Percentiles rank a stretch among this genome's conserved stretches.
Evolutionary conservation across 2,113 vertebrate species (phyloP).

Genomic region (Tetrax tetrax): DNA sequence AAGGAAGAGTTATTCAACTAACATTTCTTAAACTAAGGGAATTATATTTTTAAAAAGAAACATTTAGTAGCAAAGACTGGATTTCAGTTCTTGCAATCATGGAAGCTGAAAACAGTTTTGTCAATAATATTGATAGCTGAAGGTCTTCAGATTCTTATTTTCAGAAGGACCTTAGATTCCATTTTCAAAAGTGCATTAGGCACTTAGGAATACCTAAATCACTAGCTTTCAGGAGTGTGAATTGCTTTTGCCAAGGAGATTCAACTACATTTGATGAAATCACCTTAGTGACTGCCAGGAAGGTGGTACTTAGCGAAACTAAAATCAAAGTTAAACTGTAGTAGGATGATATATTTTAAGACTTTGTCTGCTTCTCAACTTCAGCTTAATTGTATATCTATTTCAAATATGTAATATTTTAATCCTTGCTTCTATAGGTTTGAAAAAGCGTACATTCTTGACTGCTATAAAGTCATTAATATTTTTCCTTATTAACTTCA

Average conservation of each 20-base stretch:
- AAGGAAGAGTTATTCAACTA: background rate
- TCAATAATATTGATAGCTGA: background rate
- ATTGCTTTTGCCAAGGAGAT: background rate
- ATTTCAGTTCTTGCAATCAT: background rate
- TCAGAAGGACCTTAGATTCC: background rate
- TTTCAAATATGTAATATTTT: background rate
- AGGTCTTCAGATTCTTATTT: background rate
- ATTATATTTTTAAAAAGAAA: background rate
- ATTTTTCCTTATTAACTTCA: background rate
- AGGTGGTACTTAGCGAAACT: background rate
- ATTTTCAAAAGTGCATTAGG: background rate
- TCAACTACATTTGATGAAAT: background rate
- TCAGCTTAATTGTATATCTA: background rate
- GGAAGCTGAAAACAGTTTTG: background rate
- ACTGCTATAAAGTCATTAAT: background rate
- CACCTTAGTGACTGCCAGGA: background rate
- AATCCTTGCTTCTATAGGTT: background rate
- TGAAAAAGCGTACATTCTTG: background rate
- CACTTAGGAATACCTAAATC: background rate
- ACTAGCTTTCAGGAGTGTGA: background rate
- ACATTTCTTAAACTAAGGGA: background rate
- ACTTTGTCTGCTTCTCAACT: background rate
- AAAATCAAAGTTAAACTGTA: background rate
- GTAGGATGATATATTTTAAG: background rate
- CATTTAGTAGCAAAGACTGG: background rate